A percentile compares a stretch with the other conserved stretches of the same genome.
Evolutionary conservation across 2,888 invertebrate species (phyloP).

Genomic region (Andrena camellia): DNA sequence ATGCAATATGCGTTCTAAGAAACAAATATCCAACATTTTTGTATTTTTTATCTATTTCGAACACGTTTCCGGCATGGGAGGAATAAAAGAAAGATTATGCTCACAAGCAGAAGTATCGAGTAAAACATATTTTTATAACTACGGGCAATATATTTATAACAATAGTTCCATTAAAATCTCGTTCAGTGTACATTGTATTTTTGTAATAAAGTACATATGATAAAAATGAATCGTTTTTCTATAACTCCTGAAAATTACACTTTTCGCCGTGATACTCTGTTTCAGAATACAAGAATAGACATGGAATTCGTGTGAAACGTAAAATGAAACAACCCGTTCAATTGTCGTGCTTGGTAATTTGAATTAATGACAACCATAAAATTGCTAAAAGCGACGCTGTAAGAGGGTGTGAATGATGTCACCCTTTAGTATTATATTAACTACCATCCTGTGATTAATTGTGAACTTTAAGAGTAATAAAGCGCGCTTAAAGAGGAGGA

Average conservation of each 20-base stretch:
- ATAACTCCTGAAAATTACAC: background rate
- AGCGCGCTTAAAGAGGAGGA: background rate
- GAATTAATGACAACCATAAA: no score
- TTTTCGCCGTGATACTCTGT: background rate
- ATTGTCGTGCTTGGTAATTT: no score
- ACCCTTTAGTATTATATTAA: background rate
- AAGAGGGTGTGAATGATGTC: background rate
- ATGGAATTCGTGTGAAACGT: background rate
- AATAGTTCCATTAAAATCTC: conserved; percentile 22
- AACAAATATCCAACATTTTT: background rate
- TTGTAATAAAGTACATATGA: conserved; percentile 3
- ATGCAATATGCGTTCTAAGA: background rate
- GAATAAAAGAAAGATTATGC: background rate
- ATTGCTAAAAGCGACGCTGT: no score
- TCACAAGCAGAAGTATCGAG: background rate
- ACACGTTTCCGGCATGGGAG: background rate
- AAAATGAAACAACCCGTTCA: no score
- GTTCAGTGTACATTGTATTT: conserved; percentile 6
- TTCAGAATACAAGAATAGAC: background rate
- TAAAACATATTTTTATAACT: conserved; percentile 41
- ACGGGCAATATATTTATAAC: conserved; percentile 38
- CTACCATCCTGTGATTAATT: background rate
- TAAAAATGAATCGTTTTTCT: background rate
- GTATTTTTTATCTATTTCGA: background rate
- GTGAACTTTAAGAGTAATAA: conserved; percentile 8